Conservation (phyloP, 2,797 vertebrate genomes). For the Lithobates sylvaticus region DNA sequence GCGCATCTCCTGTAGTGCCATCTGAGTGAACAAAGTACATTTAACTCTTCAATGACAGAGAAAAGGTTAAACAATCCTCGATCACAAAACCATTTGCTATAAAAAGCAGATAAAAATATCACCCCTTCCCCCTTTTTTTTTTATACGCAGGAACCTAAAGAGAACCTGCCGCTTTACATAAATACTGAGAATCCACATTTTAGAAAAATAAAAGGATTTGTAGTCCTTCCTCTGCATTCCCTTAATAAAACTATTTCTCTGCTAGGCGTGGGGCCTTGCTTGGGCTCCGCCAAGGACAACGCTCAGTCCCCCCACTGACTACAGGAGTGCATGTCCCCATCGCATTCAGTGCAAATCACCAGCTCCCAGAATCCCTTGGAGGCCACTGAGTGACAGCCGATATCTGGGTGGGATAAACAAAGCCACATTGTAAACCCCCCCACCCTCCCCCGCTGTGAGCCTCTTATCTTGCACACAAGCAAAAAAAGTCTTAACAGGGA, state of each 20-base stretch:
- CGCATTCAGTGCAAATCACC: slow-evolving; percentile 21
- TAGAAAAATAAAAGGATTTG: slow-evolving; percentile 40
- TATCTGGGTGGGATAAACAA: not conserved
- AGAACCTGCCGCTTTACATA: slow-evolving; percentile 79
- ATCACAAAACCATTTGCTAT: slow-evolving; percentile 1
- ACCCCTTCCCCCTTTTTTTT: not conserved
- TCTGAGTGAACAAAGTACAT: not conserved
- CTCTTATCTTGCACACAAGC: not conserved
- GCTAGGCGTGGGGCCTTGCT: not conserved
- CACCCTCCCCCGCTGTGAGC: not conserved
- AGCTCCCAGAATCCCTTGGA: not conserved
- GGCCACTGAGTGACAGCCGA: not conserved
- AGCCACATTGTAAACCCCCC: not conserved
- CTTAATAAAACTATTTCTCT: slow-evolving; percentile 2
- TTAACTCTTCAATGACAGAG: not conserved
- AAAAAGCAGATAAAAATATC: slow-evolving; percentile 40
- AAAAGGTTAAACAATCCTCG: slow-evolving; percentile 11
- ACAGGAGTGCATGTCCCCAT: not conserved
- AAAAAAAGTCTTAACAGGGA: not conserved
- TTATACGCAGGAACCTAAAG: slow-evolving; percentile 62
- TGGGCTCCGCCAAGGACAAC: not conserved
- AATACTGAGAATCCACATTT: slow-evolving; percentile 80
- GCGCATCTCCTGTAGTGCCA: slow-evolving; percentile 9
- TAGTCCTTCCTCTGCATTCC: slow-evolving; percentile 8
- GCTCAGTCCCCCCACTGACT: not conserved